These are phyloP conservation scores for Clunio marinus DNA, from an alignment of 2,888 invertebrate species.

Conservation along the genomic window DNA sequence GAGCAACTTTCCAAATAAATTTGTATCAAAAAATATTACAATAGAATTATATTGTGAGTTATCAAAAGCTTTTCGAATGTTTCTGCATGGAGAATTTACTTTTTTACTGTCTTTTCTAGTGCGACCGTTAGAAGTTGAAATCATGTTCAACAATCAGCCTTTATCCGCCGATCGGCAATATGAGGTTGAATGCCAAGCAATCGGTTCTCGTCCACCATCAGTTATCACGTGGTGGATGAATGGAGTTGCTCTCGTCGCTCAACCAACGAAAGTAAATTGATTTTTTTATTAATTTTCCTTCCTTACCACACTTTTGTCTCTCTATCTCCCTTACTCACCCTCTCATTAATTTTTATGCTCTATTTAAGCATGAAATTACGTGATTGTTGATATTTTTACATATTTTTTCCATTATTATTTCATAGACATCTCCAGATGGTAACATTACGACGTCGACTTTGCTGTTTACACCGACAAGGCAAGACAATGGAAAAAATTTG, in stretches of 20 bases:
- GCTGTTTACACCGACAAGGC: slow-evolving; percentile 68
- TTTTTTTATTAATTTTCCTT: not conserved
- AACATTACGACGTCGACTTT: slow-evolving; percentile 76
- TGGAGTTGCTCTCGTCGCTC: slow-evolving; percentile 56
- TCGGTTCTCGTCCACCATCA: slow-evolving; percentile 81
- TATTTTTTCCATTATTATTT: slow-evolving; percentile 43
- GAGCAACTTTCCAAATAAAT: slow-evolving; percentile 59
- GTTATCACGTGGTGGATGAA: slow-evolving; percentile 83
- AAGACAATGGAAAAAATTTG: slow-evolving; percentile 72
- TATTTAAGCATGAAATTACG: slow-evolving; percentile 22
- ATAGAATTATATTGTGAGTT: slow-evolving; percentile 73
- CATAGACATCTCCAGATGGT: slow-evolving; percentile 72
- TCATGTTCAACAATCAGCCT: slow-evolving; percentile 74
- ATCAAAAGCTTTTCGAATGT: not conserved
- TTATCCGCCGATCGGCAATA: slow-evolving; percentile 78
- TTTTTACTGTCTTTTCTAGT: too few relatives aligned
- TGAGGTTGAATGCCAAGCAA: slow-evolving; percentile 75
- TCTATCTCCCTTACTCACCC: too few relatives aligned
- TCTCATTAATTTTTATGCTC: not conserved
- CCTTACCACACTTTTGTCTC: not conserved
- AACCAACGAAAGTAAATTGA: slow-evolving; percentile 32
- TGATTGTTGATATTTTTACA: slow-evolving; percentile 21
- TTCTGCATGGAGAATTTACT: too few relatives aligned
- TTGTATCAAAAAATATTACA: slow-evolving; percentile 64
- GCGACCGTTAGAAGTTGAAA: slow-evolving; percentile 73